Base-by-base conservation (phyloP, 1,140 invertebrate species). In the Saxidomus purpurata region DNA sequence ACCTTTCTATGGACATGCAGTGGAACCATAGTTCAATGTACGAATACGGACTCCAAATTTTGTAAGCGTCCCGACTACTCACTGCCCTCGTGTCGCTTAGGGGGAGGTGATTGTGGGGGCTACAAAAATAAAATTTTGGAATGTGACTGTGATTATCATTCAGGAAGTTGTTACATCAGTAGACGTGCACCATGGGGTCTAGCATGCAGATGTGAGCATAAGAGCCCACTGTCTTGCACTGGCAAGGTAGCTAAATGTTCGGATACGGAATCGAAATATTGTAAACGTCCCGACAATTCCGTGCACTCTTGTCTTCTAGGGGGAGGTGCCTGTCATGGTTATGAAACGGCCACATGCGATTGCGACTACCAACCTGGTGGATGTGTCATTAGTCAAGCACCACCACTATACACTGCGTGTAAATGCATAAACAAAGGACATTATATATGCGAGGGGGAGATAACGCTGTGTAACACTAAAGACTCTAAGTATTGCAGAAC, bases 131-230 rank as follows among this genome's bases (percentile, higher is more conserved):
- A n/a, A n/a, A n/a, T n/a, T n/a, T n/a, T n/a, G n/a, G n/a, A n/a
- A n/a, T n/a, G n/a, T n/a, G n/a, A n/a, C n/a, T n/a, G n/a, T n/a
- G 69, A 74, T 40, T 74, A 74, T 40, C 69, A 74, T 74, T 36
- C 69, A 13, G 69, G 69, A 13, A 36, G 69, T 40, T 74, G 69
- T 40, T 38, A 34, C 8, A 74, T 74, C 38, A 74, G 69, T 22
- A 8, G 22, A n/a, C 6, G 6, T 6, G 31, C 69, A 0, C 36
- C 69, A 6, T 38, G 34, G 9, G 69, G 69, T 6, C 1, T 40
- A 15, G 69, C 69, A n/a, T 74, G 69, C 19, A n/a, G 40, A 19
- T 74, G 69, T 36, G 22, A 38, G 19, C 40, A 74, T 22, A 74
- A 74, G 19, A 36, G 69, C 36, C 4, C 11, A 6, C 40, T 34